Conservation (phyloP, 2,888 invertebrate species). For the Metacarcinus magister region DNA sequence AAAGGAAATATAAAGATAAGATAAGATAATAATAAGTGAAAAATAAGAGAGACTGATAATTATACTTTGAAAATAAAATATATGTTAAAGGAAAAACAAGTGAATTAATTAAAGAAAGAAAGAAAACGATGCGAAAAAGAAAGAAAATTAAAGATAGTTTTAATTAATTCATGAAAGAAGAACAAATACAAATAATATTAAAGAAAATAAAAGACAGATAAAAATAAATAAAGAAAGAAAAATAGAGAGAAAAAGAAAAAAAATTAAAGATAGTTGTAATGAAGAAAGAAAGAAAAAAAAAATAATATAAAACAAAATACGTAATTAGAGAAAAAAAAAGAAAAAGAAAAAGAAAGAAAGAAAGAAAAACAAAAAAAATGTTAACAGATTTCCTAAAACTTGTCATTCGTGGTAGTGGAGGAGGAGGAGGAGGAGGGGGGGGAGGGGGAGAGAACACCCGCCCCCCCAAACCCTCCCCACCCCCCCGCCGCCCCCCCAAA, state of each 20-base stretch:
- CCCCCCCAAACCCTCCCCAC: background rate
- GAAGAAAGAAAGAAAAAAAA: background rate
- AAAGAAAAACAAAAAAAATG: background rate
- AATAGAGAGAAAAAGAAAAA: background rate
- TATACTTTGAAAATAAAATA: background rate
- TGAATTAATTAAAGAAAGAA: background rate
- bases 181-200: background rate
- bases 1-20: background rate
- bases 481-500: constrained; percentile 26
- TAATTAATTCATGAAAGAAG: too few relatives aligned
- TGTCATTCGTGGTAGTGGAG: background rate
- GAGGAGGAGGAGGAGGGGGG: background rate
- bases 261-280: background rate
- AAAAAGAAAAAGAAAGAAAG: background rate
- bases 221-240: background rate
- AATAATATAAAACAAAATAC: background rate
- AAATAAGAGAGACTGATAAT: too few relatives aligned
- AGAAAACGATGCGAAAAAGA: background rate
- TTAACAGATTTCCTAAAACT: background rate
- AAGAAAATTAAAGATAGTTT: background rate
- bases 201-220: background rate
- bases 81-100: background rate
- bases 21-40: background rate
- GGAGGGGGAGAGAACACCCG: background rate
- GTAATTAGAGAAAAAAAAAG: background rate